Evolutionary conservation across 92 coral and sea anemone genomes (phyloP).

Genomic region (Hydrozoanthus gracilis): DNA sequence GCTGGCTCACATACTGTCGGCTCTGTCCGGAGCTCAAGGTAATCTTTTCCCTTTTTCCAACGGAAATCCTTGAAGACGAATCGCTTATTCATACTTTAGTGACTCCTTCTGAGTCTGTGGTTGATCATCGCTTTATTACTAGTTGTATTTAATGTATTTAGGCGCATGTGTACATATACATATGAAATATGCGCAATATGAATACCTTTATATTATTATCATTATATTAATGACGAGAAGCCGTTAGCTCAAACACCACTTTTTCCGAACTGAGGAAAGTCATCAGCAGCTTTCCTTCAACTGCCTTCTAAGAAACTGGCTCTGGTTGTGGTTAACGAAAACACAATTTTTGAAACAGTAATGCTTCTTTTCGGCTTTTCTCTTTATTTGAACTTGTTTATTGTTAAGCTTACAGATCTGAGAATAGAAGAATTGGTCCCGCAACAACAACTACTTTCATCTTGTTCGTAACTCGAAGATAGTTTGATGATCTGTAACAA

Average conservation of each 20-base stretch:
- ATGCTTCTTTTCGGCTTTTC: no score
- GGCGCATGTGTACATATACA: neutral
- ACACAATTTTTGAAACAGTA: no score
- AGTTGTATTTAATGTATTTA: neutral
- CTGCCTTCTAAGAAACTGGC: neutral
- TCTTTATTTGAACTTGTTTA: no score
- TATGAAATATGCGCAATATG: neutral
- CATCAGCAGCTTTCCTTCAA: neutral
- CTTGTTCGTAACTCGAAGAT: no score
- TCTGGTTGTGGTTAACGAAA: no score
- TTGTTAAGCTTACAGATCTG: no score
- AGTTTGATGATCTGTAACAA: no score
- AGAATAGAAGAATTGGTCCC: no score
- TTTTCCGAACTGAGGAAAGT: neutral
- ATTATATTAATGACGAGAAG: neutral
- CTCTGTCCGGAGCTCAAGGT: conserved; percentile 84
- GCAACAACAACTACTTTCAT: no score
- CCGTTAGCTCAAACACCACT: neutral
- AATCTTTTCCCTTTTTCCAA: neutral
- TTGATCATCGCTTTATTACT: neutral
- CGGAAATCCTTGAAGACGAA: neutral
- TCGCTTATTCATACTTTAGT: neutral
- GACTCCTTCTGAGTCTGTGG: neutral
- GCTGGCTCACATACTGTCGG: conserved; percentile 87
- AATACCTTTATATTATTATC: no score